Base-by-base conservation (phyloP, 1,140 invertebrate species). In the Drosophila virilis region DNA sequence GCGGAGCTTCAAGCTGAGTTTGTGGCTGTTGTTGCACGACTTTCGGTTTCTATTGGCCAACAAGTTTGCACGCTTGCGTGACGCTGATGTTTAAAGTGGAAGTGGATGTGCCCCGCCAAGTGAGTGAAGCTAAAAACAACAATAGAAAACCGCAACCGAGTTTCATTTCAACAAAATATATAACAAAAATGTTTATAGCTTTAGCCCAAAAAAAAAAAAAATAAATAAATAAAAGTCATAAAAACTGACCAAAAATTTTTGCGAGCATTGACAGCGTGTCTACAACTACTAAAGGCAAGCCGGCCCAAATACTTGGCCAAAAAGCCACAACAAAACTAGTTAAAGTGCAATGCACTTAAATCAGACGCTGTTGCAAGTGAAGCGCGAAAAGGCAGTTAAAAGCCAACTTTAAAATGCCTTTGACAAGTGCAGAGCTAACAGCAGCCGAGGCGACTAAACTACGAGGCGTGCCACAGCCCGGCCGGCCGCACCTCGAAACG, bases 141-240 rank as follows among this genome's bases (percentile, higher is more conserved):
- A 84, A 77, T 84, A 77, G 77, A 77, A 84, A 84, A 69, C 35
- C 9, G 48, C 55, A 52, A 66, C 55, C 50, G 72, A 40, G 40
- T 12, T 58, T 42, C 22, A 59, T 40, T 51, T 45, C 7, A 15
- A 46, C 10, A 71, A 75, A 57, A 50, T 51, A 61, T 51, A 35
- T 33, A 75, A 74, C 12, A 40, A 40, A 38, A 12, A 12, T 40
- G 38, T n/a, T 40, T 40, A 62, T 52, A 17, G 17, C 43, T 5
- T 28, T 28, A 28, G 22, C 22, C 22, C 22, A 28, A 46, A 32
- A 57, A 52, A 66, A 72, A 42, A 17, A 37, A 66, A 74, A 13
- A n/a, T n/a, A n/a, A n/a, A n/a, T n/a, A n/a, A n/a, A n/a, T n/a
- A 51, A 51, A 12, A 35, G 22, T 51, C 61, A 15, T 13, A 35